These are phyloP conservation scores for Leptatherina wallacei DNA, from an alignment of 2,797 vertebrate genomes.

Conservation along the genomic window DNA sequence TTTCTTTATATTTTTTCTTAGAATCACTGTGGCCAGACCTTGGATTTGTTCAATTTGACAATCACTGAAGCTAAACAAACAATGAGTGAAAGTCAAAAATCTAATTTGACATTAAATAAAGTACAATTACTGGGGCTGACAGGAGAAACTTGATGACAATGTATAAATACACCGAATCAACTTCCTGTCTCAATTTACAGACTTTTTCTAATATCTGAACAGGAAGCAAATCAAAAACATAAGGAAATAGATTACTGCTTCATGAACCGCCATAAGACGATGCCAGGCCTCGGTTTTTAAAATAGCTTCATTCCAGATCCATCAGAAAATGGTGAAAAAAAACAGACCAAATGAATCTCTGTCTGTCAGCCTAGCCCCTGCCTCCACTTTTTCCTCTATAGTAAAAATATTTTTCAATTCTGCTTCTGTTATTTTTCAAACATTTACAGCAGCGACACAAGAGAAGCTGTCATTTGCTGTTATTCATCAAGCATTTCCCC, in stretches of 20 bases:
- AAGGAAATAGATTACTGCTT: not conserved
- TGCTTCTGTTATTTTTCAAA: not conserved
- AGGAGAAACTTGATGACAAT: not conserved
- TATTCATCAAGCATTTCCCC: not conserved
- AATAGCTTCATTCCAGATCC: not conserved
- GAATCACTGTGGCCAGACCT: not conserved
- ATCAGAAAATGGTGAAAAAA: not conserved
- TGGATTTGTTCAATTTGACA: not conserved
- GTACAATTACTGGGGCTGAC: not conserved
- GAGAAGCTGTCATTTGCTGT: not conserved
- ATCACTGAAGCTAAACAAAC: not conserved
- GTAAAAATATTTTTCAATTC: not conserved
- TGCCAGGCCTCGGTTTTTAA: not conserved
- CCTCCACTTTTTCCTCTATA: not conserved
- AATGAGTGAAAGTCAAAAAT: not conserved
- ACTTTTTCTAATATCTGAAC: not conserved
- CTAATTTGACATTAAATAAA: not conserved
- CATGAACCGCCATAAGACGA: not conserved
- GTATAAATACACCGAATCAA: not conserved
- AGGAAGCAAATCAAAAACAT: not conserved
- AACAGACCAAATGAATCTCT: not conserved
- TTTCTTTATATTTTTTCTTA: not conserved
- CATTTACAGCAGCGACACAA: not conserved
- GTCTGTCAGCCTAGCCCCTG: not conserved
- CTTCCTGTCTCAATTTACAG: not conserved